Base-by-base conservation (phyloP, 2,888 invertebrate species). In the Drosophila mettleri region DNA sequence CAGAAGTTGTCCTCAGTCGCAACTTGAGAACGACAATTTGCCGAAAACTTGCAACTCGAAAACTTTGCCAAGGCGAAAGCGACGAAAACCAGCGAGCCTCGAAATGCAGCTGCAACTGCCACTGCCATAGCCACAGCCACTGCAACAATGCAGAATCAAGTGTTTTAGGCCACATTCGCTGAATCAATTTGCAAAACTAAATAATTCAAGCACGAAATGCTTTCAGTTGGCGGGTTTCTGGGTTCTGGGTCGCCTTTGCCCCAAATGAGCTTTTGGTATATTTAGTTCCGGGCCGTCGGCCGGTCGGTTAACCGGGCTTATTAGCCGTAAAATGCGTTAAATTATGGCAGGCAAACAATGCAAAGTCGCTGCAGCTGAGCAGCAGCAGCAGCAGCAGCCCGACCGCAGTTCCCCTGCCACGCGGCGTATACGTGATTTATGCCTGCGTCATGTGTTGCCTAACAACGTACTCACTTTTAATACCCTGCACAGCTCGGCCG, bases 371-470 rank as follows among this genome's bases (percentile, higher is more conserved):
- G 14, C 20, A 7, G 1, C 39, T n/a, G 18, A 20, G 20, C n/a
- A n/a, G n/a, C n/a, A 2, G 18, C 9, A 36, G 24, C 18, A n/a
- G 34, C 7, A 16, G 36, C 9, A 7, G 31, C 33, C 29, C 33
- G n/a, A 52, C 41, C 59, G 33, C 49, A 43, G 29, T 18, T 63
- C 34, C 61, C 43, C 24, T 33, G 52, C 46, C 70, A 74, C 69
- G 67, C 18, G 64, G 79, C 82, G 75, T 78, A 78, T 74, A 51
- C 79, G 75, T 78, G 82, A 78, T 82, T 78, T 82, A 78, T 67
- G 58, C 46, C 34, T 12, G 6, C 24, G 9, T 52, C 78, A 74
- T 64, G 65, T 66, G 75, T 31, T 29, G 49, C 57, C 60, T 66
- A 82, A 74, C 67, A 61, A 43, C 61, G 16, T 74, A 62, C 74